Conservation (phyloP, 2,113 vertebrate species). For the Scortum barcoo region DNA sequence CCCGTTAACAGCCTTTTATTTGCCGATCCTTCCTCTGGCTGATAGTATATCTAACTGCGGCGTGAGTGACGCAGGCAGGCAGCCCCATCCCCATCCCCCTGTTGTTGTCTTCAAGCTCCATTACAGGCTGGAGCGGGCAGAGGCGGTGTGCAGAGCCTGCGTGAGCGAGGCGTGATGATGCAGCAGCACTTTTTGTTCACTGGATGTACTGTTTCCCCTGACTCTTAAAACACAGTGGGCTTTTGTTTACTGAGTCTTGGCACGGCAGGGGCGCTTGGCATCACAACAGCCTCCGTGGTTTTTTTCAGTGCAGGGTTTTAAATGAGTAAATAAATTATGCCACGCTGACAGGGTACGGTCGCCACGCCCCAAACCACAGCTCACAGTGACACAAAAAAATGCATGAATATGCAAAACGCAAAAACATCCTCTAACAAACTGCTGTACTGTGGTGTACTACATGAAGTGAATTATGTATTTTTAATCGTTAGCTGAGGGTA, state of each 20-base stretch:
- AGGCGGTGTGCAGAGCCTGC: not conserved
- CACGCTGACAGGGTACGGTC: conserved; percentile 61
- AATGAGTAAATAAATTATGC: conserved; percentile 77
- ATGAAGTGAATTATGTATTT: not conserved
- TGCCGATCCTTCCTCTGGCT: conserved; percentile 9
- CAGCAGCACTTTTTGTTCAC: conserved; percentile 53
- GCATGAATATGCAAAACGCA: conserved; percentile 48
- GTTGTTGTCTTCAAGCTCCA: conserved; percentile 18
- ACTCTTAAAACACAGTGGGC: conserved; percentile 70
- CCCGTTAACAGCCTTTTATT: conserved; percentile 24
- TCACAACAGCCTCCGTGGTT: conserved; percentile 66
- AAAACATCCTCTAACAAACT: conserved; percentile 13
- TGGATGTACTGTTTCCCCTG: conserved; percentile 49
- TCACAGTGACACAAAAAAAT: conserved; percentile 40
- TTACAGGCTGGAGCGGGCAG: not conserved
- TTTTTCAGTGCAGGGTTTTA: conserved; percentile 61
- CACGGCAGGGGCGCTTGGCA: conserved; percentile 55
- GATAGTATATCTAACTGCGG: conserved; percentile 35
- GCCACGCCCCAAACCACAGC: conserved; percentile 55
- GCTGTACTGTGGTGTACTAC: conserved; percentile 7
- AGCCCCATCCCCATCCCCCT: not conserved
- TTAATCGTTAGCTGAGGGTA: conserved; percentile 21
- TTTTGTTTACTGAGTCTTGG: conserved; percentile 78
- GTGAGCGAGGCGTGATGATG: conserved; percentile 16
- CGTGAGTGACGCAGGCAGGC: conserved; percentile 45